Evolutionary conservation across 64 coral and sea anemone species (phyloP).

Genomic region (Dendronephthya gigantea): DNA sequence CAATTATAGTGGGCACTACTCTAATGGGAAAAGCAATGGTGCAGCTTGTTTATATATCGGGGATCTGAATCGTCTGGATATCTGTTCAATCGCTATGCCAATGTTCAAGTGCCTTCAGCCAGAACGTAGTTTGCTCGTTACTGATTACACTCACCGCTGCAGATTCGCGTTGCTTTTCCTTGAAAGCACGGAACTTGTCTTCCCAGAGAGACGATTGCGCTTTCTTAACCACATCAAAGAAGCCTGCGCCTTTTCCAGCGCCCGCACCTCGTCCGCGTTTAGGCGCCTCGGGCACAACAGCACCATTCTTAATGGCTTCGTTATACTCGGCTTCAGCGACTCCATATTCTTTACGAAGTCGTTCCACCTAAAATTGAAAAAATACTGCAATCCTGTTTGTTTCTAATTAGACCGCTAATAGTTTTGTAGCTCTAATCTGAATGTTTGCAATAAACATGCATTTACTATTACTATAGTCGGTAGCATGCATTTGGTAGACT

Average conservation of each 20-base stretch:
- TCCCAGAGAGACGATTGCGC: slow-evolving; percentile 3
- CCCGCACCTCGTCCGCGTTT: slow-evolving; percentile 14
- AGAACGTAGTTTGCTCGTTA: not conserved
- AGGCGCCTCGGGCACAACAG: not conserved
- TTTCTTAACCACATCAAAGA: slow-evolving; percentile 6
- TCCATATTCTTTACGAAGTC: not conserved
- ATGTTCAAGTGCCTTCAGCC: not conserved
- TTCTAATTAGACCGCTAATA: too few relatives aligned
- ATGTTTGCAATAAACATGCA: too few relatives aligned
- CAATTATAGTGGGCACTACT: too few relatives aligned
- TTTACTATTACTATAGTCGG: too few relatives aligned
- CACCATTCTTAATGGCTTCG: not conserved
- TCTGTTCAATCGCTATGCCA: not conserved
- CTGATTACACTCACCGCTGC: not conserved
- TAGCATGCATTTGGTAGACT: too few relatives aligned
- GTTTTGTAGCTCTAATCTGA: too few relatives aligned
- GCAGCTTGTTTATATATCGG: too few relatives aligned
- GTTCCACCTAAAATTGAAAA: not conserved
- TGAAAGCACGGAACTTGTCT: slow-evolving; percentile 10
- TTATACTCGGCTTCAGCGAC: not conserved
- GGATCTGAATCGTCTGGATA: too few relatives aligned
- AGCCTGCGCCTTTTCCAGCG: not conserved
- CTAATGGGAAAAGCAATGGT: too few relatives aligned
- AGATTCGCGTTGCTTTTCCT: slow-evolving; percentile 5
- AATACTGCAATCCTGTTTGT: too few relatives aligned